A percentile compares a stretch with the other conserved stretches of the same genome.
Evolutionary conservation across 2,888 invertebrate species (phyloP).

Genomic region (Phoronis australis): DNA sequence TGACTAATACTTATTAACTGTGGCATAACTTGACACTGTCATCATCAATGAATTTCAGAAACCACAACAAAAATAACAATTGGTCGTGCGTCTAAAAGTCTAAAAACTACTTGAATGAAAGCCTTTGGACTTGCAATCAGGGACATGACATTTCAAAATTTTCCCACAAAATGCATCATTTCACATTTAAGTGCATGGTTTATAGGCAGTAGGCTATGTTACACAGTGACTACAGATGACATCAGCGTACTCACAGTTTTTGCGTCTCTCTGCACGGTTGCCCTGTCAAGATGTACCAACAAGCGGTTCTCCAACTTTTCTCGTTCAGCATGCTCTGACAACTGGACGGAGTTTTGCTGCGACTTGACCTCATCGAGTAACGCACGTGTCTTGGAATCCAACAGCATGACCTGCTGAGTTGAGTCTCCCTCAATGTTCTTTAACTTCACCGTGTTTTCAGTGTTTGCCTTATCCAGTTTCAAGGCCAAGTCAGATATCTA

Average conservation of each 20-base stretch:
- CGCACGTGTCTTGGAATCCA: conserved; percentile 38
- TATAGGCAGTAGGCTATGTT: no score
- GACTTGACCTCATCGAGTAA: conserved; percentile 40
- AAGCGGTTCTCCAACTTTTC: conserved; percentile 44
- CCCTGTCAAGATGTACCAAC: conserved; percentile 30
- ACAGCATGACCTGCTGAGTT: conserved; percentile 34
- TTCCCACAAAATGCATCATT: no score
- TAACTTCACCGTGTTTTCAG: conserved; percentile 32
- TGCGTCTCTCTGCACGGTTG: not conserved
- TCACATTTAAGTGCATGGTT: no score
- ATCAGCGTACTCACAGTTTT: not conserved
- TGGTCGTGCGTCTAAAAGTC: no score
- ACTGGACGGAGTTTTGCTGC: conserved; percentile 24
- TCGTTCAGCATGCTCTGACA: conserved; percentile 32
- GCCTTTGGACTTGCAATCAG: not conserved
- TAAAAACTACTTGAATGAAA: not conserved
- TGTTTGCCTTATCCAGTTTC: conserved; percentile 24
- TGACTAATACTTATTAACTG: no score
- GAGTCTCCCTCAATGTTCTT: conserved; percentile 41
- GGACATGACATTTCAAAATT: no score
- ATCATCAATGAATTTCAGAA: no score
- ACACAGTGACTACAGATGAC: no score
- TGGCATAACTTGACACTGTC: no score
- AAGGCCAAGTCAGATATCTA: conserved; percentile 15
- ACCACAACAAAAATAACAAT: no score